Evolutionary conservation across 2,797 vertebrate genomes (phyloP), one percentile per base, ranked within the genome.

Genomic region (Sebastes jordani): DNA sequence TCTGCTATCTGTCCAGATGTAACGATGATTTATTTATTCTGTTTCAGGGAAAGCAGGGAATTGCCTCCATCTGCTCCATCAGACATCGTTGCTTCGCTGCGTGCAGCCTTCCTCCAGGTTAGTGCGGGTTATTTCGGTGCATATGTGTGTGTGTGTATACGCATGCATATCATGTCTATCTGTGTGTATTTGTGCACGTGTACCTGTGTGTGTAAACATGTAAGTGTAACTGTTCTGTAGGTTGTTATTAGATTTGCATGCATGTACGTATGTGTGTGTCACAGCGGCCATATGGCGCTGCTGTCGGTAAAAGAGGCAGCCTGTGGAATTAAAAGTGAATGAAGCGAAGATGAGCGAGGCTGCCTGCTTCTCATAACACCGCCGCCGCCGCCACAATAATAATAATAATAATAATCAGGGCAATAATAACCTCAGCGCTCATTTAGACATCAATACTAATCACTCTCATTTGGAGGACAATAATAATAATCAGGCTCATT

Each of bases 371-470:
- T 90, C 90, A 90, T 92, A 93, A 90, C 36, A 38, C 80, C 2
- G 29, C 80, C 2, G 25, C 79, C 82, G 88, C 81, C 6, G n/a
- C 52, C 7, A 55, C n/a, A 65, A 65, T 18, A 42, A 65, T 60
- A 94, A 92, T 83, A 92, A 92, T 88, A 91, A 93, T 90, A 89
- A 93, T 92, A 88, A 93, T 93, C 87, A 86, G 64, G 82, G 90
- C 86, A 91, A 93, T 93, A 94, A 93, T 93, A 93, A 93, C 91
- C 92, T 78, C 89, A 58, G 81, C 32, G 88, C 92, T 95, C 92
- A 94, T 95, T 95, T 94, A 94, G 92, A 94, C 94, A 95, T 95
- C 94, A 94, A 93, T 94, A 94, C 93, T 95, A 95, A 94, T 95
- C 93, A 93, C 91, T 91, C 94, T 94, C 94, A 94, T 95, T 94